phyloP scores from a whole-genome alignment of 2,797 vertebrate genomes.

The Sphaeramia orbicularis region DNA sequence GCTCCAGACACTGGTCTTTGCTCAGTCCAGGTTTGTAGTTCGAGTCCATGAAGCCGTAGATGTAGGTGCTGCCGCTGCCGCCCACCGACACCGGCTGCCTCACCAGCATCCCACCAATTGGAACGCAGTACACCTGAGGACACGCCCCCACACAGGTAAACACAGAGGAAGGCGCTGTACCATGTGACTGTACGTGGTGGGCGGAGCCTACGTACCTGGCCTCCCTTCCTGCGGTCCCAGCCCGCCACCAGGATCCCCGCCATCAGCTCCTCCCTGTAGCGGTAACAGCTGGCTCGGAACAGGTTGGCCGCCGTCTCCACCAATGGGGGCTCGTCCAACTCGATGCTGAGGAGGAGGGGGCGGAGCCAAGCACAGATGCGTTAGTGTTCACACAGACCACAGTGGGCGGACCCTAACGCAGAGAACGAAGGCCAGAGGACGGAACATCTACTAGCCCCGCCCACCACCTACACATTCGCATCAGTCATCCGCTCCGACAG shows the following conservation, averaged over 20 bases:
- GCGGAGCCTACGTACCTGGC: conserved; percentile 84
- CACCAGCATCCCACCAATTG: conserved; percentile 92
- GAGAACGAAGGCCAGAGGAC: too few species aligned
- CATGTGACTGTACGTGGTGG: too few species aligned
- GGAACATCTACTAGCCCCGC: too few species aligned
- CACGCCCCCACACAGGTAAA: not conserved
- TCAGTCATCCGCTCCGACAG: too few species aligned
- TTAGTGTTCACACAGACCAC: too few species aligned
- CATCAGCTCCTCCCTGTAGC: conserved; percentile 92
- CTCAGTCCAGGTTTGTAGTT: conserved; percentile 88
- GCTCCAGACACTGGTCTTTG: conserved; percentile 89
- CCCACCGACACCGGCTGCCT: conserved; percentile 91
- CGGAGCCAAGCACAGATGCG: not conserved
- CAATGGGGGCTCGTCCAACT: conserved; percentile 90
- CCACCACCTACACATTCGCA: too few species aligned
- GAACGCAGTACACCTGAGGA: conserved; percentile 87
- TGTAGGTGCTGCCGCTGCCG: conserved; percentile 92
- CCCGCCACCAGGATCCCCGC: conserved; percentile 92
- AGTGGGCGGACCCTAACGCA: too few species aligned
- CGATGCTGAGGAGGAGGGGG: conserved; percentile 84
- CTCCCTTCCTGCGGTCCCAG: conserved; percentile 90
- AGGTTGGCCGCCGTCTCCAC: conserved; percentile 93
- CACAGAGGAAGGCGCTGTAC: too few species aligned
- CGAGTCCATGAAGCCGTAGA: conserved; percentile 93
- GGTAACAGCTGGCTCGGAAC: conserved; percentile 93